A percentile compares a stretch with the other conserved stretches of the same genome.
These are phyloP conservation scores for Cryptops parisi DNA, from an alignment of 2,888 invertebrate genomes.

Conservation along the genomic window DNA sequence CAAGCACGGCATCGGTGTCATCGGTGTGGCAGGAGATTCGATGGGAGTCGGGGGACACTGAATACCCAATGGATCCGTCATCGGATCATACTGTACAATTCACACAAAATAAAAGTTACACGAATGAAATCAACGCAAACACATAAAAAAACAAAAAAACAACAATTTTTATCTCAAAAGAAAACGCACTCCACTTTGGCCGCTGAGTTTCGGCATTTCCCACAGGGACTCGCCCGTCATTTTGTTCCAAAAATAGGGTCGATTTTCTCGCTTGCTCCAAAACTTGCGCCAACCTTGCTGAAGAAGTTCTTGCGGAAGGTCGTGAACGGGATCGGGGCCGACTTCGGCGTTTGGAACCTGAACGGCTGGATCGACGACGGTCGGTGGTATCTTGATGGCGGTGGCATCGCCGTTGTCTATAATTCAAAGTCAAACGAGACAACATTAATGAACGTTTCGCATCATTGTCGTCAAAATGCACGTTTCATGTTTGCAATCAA, in stretches of 20 bases:
- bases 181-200: slow-evolving; percentile 15
- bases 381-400: background rate
- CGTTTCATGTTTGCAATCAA: background rate
- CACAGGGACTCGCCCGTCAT: slow-evolving; percentile 89
- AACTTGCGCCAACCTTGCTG: slow-evolving; percentile 93
- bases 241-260: slow-evolving; percentile 95
- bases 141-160: slow-evolving; percentile 3
- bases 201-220: slow-evolving; percentile 68
- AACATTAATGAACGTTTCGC: too few relatives aligned
- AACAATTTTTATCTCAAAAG: background rate
- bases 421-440: background rate
- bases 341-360: background rate
- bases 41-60: slow-evolving; percentile 32
- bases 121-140: too few relatives aligned
- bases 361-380: background rate
- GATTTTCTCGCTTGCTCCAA: slow-evolving; percentile 89
- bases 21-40: slow-evolving; percentile 24
- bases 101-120: too few relatives aligned
- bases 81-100: slow-evolving; percentile 56
- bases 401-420: background rate
- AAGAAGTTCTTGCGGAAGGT: slow-evolving; percentile 49
- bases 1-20: slow-evolving; percentile 36
- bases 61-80: slow-evolving; percentile 81
- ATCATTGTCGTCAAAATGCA: background rate
- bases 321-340: slow-evolving; percentile 27